These are phyloP conservation scores for Elymnias hypermnestra DNA, from an alignment of 1,140 invertebrate species.

Conservation along the genomic window DNA sequence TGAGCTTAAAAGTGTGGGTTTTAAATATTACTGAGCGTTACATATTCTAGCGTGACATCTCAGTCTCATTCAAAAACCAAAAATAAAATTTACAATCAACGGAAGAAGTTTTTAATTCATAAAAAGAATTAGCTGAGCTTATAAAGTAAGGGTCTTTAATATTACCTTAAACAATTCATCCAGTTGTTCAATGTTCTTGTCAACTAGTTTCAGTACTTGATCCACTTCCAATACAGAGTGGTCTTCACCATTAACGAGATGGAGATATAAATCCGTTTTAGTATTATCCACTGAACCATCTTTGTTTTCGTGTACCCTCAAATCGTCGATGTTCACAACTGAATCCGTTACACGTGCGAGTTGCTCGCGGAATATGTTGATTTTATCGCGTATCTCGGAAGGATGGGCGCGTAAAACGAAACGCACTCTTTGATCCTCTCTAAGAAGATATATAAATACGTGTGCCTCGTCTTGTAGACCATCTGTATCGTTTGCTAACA, in stretches of 20 bases:
- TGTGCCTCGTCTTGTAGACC: slow-evolving; percentile 86
- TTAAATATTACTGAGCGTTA: no score
- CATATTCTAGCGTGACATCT: no score
- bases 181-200: slow-evolving; percentile 93
- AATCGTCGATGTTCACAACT: slow-evolving; percentile 95
- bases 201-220: slow-evolving; percentile 89
- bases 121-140: no score
- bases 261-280: slow-evolving; percentile 94
- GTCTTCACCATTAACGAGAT: slow-evolving; percentile 92
- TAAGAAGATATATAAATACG: slow-evolving; percentile 92
- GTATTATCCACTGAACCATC: slow-evolving; percentile 95
- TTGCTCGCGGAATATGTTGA: slow-evolving; percentile 87
- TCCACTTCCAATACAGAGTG: slow-evolving; percentile 94
- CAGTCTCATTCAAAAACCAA: no score
- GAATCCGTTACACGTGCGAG: slow-evolving; percentile 88
- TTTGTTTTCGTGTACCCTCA: slow-evolving; percentile 93
- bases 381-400: slow-evolving; percentile 87
- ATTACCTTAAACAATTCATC: slow-evolving; percentile 90
- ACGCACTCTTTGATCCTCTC: slow-evolving; percentile 94
- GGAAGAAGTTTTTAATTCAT: no score
- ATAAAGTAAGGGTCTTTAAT: no score
- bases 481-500: slow-evolving; percentile 89
- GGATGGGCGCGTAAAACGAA: slow-evolving; percentile 94
- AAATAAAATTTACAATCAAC: no score
- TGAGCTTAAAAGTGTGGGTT: no score